Base-by-base conservation (phyloP, 2,888 invertebrate genomes). In the Malthinus flaveolus region DNA sequence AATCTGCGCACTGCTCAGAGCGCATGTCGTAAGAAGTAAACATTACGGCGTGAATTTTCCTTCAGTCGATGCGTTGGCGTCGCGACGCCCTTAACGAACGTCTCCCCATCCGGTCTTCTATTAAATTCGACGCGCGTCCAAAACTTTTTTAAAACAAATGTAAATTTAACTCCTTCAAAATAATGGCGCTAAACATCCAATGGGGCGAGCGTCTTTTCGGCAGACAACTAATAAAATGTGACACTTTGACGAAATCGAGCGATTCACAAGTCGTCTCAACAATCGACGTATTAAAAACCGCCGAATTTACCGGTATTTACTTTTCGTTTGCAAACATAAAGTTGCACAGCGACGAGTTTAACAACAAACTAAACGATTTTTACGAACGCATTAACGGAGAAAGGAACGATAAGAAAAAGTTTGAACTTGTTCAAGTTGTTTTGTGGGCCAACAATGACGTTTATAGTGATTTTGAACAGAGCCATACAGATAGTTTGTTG, bases 311-410 rank as follows among this genome's bases (percentile, higher is more conserved):
- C 68, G 88, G 87, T 32, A 81, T 88, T 64, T 88, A 88, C 73
- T 88, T 88, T 75, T 87, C 87, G 48, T 88, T 88, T 72, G 87
- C 87, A 10, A 87, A 88, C 68, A 85, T 87, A 61, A 86, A 85
- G 74, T 83, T 84, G 62, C 82, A 84, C 45, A 85, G 85, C 80
- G 88, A 88, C 71, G 88, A 88, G 71, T 86, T 87, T 64, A 84
- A 86, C 10, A 82, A 84, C 64, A 84, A 86, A 67, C 77, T 88
- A 68, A 80, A 82, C 64, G 84, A 86, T 58, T 78, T 88, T 33
- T 87, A 83, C 67, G 81, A 79, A 55, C 70, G 75, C 52, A 62
- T 76, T 46, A 76, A 72, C 54, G 71, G 68, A n/a, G 75, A 73
- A 1, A 72, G 73, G 13, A 68, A 67, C 49, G 64, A 64, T 33